phyloP scores from a whole-genome alignment of 2,797 vertebrate genomes.

The Syndactyla subalaris region DNA sequence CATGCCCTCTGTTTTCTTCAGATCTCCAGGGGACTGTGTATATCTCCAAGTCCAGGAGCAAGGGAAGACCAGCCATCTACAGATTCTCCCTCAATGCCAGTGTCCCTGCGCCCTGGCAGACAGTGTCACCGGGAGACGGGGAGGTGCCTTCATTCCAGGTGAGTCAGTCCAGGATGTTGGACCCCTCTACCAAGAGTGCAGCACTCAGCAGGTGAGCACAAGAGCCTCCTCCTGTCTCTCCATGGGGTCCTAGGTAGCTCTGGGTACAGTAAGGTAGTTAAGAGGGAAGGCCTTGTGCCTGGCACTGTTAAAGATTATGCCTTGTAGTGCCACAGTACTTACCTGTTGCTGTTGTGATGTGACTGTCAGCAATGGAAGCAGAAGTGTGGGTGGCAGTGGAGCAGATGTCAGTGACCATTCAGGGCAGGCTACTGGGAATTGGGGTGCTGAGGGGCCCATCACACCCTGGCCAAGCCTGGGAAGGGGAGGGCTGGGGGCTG shows the following conservation, averaged over 20 bases:
- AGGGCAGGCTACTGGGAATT: neutral
- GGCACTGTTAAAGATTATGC: neutral
- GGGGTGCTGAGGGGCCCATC: neutral
- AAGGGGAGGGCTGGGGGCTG: neutral
- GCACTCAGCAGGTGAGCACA: constrained; percentile 35
- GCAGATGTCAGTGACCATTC: neutral
- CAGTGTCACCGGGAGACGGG: constrained; percentile 80
- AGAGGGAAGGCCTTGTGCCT: neutral
- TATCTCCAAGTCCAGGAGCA: constrained; percentile 86
- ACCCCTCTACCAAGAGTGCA: constrained; percentile 35
- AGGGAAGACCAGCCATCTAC: constrained; percentile 83
- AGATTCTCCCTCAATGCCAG: constrained; percentile 91
- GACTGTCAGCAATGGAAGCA: neutral
- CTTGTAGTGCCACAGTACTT: neutral
- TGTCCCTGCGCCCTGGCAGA: constrained; percentile 86
- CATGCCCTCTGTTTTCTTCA: constrained; percentile 52
- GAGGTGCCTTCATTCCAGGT: constrained; percentile 95
- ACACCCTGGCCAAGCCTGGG: neutral
- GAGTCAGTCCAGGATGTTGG: constrained; percentile 28
- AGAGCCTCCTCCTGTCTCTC: constrained; percentile 8
- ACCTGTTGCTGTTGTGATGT: neutral
- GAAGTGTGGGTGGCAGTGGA: neutral
- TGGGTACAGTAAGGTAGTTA: neutral
- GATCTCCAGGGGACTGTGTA: constrained; percentile 88
- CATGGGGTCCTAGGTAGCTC: neutral